Base-by-base conservation (phyloP, 2,113 vertebrate genomes). In the Numenius arquata region DNA sequence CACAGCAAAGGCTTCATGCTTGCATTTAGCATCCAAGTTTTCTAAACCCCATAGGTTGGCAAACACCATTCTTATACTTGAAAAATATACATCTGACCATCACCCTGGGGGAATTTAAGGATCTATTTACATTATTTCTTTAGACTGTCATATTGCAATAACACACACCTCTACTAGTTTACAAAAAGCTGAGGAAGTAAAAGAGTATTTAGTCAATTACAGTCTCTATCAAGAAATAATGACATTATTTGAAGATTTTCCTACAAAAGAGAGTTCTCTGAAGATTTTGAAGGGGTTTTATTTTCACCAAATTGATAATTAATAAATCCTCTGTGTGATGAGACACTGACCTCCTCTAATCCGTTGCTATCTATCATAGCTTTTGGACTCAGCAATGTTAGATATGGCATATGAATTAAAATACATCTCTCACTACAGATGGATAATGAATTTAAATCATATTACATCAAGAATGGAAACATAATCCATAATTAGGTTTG, bases 381-480 rank as follows among this genome's bases (percentile, higher is more conserved):
- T 90, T 67, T 90, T 76, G 34, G 56, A 81, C 12, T 45, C 23
- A 71, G 55, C 2, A 86, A 58, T 82, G 48, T 7, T 53, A 52
- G 83, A 66, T 56, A 30, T 75, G 58, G 8, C 27, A 65, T 40
- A 48, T 75, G 21, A 96, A 81, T 86, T 75, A 85, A 78, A 96
- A 93, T 43, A 34, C 34, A 68, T 74, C 5, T 43, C 61, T 84
- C 68, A 43, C 56, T 56, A 89, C 61, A 86, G 88, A 87, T 74
- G 67, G 50, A 86, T 90, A 90, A 95, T 52, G n/a, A 94, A 92
- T 95, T 96, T 92, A 83, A 95, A 95, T 67, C 22, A 59, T n/a
- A 56, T 71, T 90, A 47, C n/a, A 77, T 58, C 26, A 74, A 80
- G 62, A 88, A 71, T 0, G 1, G 59, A 91, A 96, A 62, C 43